Conservation (phyloP, 2,797 vertebrate species). For the Thalassophryne amazonica region DNA sequence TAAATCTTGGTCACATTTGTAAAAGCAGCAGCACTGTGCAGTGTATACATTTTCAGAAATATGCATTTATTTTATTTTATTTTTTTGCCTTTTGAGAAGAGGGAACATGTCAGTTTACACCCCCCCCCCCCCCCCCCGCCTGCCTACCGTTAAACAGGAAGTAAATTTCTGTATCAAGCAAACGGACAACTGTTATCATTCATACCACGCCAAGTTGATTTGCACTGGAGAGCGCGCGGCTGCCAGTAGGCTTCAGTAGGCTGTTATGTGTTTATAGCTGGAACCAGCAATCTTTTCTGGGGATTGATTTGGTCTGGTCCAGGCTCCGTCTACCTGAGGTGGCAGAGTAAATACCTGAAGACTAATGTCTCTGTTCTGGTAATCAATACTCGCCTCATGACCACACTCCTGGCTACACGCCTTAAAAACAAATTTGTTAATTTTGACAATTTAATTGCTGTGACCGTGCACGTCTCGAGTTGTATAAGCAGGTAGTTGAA, state of each 20-base stretch:
- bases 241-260: conserved; percentile 66
- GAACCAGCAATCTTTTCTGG: conserved; percentile 84
- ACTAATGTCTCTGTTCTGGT: conserved; percentile 93
- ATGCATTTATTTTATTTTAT: conserved; percentile 8
- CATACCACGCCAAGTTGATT: conserved; percentile 68
- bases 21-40: conserved; percentile 21
- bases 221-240: conserved; percentile 56
- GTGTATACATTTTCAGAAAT: too few relatives aligned
- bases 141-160: background rate
- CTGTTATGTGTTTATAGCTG: conserved; percentile 85
- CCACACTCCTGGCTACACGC: conserved; percentile 92
- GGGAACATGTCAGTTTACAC: background rate
- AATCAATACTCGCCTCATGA: conserved; percentile 95
- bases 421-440: conserved; percentile 99
- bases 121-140: too few relatives aligned
- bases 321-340: conserved; percentile 86
- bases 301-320: conserved; percentile 89
- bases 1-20: conserved; percentile 17
- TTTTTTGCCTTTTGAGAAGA: background rate
- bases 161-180: conserved; percentile 30
- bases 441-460: conserved; percentile 99
- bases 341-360: conserved; percentile 99
- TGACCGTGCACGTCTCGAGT: conserved; percentile 86
- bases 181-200: conserved; percentile 72
- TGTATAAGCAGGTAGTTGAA: conserved; percentile 76